Evolutionary conservation across 2,113 vertebrate species (phyloP).

Genomic region (Typhlomys cinereus): DNA sequence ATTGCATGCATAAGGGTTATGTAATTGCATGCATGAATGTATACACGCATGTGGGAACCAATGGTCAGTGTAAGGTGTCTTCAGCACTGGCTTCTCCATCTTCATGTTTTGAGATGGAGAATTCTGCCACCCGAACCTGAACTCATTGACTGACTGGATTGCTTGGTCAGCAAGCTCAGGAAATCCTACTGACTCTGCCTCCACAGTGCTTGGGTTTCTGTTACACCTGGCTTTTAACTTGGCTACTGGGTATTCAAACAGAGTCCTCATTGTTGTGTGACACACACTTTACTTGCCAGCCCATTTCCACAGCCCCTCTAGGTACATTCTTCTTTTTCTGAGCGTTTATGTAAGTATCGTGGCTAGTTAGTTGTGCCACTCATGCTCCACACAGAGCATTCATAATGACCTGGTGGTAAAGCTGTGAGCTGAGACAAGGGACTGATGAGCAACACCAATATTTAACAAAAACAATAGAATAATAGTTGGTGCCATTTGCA

Average conservation of each 20-base stretch:
- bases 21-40: too few species aligned
- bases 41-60: not conserved
- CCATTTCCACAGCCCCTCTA: too few species aligned
- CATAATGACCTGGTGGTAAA: not conserved
- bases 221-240: not conserved
- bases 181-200: too few species aligned
- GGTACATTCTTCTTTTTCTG: not conserved
- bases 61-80: not conserved
- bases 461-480: not conserved
- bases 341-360: not conserved
- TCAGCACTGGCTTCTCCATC: not conserved
- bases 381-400: not conserved
- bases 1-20: too few species aligned
- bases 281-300: not conserved
- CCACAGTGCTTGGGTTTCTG: not conserved
- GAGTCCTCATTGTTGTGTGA: not conserved
- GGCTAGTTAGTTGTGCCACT: too few species aligned
- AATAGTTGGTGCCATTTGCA: not conserved
- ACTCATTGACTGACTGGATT: not conserved
- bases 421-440: not conserved
- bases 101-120: not conserved
- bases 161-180: not conserved
- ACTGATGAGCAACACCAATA: not conserved
- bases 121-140: not conserved
- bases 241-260: not conserved